A percentile compares a stretch with the other conserved stretches of the same genome.
Evolutionary conservation across 1,140 invertebrate genomes (phyloP).

Genomic region (Carposina sasakii): DNA sequence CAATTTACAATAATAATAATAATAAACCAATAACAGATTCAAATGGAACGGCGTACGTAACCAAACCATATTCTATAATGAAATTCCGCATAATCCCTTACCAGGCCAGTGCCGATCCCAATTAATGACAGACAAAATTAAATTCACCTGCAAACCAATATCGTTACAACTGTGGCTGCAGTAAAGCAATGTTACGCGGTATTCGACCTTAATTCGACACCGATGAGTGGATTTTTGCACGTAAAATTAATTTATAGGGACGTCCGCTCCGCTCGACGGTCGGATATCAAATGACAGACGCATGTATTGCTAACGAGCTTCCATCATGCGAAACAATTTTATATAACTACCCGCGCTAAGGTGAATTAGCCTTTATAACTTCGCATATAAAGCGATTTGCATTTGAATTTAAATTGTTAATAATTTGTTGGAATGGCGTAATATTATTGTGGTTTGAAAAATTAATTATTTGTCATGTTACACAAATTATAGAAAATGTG

Average conservation of each 20-base stretch:
- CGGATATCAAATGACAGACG: conserved; percentile 62
- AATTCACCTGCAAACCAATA: conserved; percentile 49
- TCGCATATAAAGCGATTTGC: conserved; percentile 18
- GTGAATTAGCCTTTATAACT: conserved; percentile 31
- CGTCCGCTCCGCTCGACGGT: conserved; percentile 29
- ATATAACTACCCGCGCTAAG: conserved; percentile 18
- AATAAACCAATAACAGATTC: too few relatives aligned
- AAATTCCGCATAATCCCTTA: conserved; percentile 54
- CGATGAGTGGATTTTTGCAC: conserved; percentile 31
- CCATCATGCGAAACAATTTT: conserved; percentile 46
- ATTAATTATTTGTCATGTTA: too few relatives aligned
- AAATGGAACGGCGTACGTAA: too few relatives aligned
- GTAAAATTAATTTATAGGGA: conserved; percentile 15
- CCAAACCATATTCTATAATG: conserved; percentile 44
- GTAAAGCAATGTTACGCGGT: conserved; percentile 26
- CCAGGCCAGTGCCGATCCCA: conserved; percentile 38
- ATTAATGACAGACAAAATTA: conserved; percentile 64
- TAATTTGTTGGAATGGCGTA: too few relatives aligned
- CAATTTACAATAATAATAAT: too few relatives aligned
- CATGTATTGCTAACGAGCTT: conserved; percentile 61
- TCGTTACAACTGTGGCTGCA: conserved; percentile 38
- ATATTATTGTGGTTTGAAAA: too few relatives aligned
- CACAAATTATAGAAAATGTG: too few relatives aligned
- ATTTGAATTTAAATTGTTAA: too few relatives aligned
- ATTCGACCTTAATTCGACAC: conserved; percentile 26